A percentile compares a stretch with the other conserved stretches of the same genome.
Conservation (phyloP, 2,113 vertebrate species). For the Pygoscelis antarcticus region DNA sequence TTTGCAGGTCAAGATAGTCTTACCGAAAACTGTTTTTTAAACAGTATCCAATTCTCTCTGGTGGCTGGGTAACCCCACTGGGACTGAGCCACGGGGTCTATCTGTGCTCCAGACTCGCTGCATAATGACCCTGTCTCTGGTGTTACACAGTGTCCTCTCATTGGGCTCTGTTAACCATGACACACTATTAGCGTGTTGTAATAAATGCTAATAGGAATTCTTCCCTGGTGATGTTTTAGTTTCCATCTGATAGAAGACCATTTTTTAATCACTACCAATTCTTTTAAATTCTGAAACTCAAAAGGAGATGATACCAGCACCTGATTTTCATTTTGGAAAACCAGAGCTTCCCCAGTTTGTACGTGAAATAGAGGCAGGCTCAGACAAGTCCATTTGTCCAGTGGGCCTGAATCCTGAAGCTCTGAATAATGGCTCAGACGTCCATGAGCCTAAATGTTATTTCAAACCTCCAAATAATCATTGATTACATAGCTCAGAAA, state of each 20-base stretch:
- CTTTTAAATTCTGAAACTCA: not conserved
- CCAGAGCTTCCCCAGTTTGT: not conserved
- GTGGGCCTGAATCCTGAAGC: not conserved
- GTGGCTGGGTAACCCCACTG: not conserved
- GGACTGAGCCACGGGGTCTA: not conserved
- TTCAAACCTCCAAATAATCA: not conserved
- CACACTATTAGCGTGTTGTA: not conserved
- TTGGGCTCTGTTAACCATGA: not conserved
- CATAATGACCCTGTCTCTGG: not conserved
- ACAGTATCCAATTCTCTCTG: not conserved
- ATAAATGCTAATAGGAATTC: not conserved
- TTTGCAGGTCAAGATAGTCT: not conserved
- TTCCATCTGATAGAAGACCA: not conserved
- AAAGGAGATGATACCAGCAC: not conserved
- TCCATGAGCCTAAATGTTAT: not conserved
- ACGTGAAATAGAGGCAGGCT: not conserved
- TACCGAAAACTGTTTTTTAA: not conserved
- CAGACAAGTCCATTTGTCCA: not conserved
- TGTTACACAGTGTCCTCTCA: fast-evolving
- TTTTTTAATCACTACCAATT: not conserved
- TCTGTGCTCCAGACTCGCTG: not conserved
- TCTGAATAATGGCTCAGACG: not conserved
- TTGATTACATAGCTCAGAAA: not conserved
- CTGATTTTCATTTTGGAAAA: not conserved
- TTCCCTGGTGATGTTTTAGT: not conserved